Base-by-base conservation (phyloP, 2,113 vertebrate species). In the Psittacara wagleri region DNA sequence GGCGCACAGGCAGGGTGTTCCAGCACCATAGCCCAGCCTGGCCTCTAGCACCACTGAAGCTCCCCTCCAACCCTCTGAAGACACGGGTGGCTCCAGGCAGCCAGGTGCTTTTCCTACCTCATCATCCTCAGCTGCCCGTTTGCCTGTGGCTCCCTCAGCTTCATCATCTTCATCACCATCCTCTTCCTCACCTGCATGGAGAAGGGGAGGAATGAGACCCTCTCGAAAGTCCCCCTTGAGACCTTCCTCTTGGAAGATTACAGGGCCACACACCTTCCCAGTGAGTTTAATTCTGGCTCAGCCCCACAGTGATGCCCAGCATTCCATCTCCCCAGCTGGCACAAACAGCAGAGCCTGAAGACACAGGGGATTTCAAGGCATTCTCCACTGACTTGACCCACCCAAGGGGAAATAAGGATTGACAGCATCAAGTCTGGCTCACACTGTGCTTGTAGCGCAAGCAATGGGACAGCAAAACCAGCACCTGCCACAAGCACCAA, bases 111-210 rank as follows among this genome's bases (percentile, higher is more conserved):
- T 46, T 77, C 97, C 68, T 67, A 98, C 98, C 97, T 99, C 99
- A 2, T 99, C 99, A 1, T 99, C 99, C 29, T 99, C 99, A 77
- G 99, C 99, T 97, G 98, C 98, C 97, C 99, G 98, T 95, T 99
- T 99, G 94, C 97, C 98, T 81, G 98, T 98, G 90, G 98, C 98
- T 76, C 98, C 98, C 86, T 99, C 99, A 4, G 98, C 94, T 23
- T 99, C 99, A 0, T 99, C 99, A 0, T 99, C 99, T 1, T 99
- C 99, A 2, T 99, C 99, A 3, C 99, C 99, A 0, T 99, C 99
- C 14, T 99, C 99, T 28, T 99, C 99, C 46, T 99, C 99, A 16
- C 99, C 99, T 99, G 85, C 55, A 72, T 0, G 2, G 76, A 17
- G 10, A 3, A 64, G 19, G 7, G 8, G 49, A 83, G 9, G 54